A percentile compares a stretch with the other conserved stretches of the same genome.
phyloP scores from a whole-genome alignment of 2,888 invertebrate species.

The Lamellibrachia satsuma region DNA sequence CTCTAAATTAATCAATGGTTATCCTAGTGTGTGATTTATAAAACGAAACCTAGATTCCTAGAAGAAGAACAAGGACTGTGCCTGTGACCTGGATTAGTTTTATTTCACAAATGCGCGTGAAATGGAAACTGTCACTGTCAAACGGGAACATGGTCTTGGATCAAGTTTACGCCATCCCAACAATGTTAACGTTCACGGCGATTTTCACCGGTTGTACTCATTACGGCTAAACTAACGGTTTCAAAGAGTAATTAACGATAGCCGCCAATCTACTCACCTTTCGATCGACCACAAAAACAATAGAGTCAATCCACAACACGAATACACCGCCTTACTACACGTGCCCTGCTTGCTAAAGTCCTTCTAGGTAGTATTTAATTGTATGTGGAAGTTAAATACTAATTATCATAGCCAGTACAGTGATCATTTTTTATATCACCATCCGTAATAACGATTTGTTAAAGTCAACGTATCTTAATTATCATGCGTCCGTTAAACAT shows the following conservation, averaged over 20 bases:
- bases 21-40: not conserved
- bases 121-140: not conserved
- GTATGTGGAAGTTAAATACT: not conserved
- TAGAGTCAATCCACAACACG: not conserved
- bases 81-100: too few relatives aligned
- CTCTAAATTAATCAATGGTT: not conserved
- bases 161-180: not conserved
- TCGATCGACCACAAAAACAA: not conserved
- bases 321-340: conserved; percentile 6
- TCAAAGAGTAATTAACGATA: not conserved
- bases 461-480: not conserved
- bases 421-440: not conserved
- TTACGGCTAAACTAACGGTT: not conserved
- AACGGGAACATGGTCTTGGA: not conserved
- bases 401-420: not conserved
- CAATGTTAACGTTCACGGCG: not conserved
- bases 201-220: not conserved
- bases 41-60: not conserved
- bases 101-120: too few relatives aligned
- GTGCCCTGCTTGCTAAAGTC: not conserved
- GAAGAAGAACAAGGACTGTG: not conserved
- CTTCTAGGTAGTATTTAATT: not conserved
- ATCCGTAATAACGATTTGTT: not conserved
- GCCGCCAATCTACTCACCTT: conserved; percentile 12
- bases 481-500: not conserved